Conservation (phyloP, 2,797 vertebrate species). For the Vireo griseus region DNA sequence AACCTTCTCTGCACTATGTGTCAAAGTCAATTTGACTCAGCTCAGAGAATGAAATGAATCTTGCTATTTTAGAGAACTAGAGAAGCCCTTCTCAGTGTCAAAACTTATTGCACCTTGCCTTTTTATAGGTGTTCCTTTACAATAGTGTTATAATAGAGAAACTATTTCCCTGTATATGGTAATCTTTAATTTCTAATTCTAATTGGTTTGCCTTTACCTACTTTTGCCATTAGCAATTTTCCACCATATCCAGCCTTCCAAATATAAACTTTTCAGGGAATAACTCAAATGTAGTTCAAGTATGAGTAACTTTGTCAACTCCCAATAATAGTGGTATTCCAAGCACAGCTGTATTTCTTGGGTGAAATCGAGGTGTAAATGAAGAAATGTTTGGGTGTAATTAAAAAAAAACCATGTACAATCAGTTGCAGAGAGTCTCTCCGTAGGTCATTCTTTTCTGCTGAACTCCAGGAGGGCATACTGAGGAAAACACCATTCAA, state of each 20-base stretch:
- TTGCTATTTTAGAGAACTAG: background rate
- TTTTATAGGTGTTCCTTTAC: background rate
- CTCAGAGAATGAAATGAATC: background rate
- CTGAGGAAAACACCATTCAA: background rate
- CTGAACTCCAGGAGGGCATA: background rate
- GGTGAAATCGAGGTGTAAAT: background rate
- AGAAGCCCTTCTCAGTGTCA: background rate
- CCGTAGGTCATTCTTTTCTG: background rate
- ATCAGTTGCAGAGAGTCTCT: background rate
- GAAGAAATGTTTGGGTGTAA: background rate
- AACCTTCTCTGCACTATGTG: background rate
- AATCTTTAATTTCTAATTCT: background rate
- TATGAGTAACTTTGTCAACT: background rate
- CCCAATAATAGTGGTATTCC: background rate
- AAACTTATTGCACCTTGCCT: background rate
- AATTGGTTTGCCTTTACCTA: background rate
- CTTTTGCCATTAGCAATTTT: background rate
- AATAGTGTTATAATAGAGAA: background rate
- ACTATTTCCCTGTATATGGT: background rate
- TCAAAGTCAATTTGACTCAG: background rate
- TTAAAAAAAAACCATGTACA: accelerated
- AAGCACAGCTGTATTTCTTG: background rate
- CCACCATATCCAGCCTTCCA: background rate
- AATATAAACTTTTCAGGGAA: background rate
- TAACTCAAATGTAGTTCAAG: background rate